Base-by-base conservation (phyloP, 2,113 vertebrate genomes). In the Gobio gobio region DNA sequence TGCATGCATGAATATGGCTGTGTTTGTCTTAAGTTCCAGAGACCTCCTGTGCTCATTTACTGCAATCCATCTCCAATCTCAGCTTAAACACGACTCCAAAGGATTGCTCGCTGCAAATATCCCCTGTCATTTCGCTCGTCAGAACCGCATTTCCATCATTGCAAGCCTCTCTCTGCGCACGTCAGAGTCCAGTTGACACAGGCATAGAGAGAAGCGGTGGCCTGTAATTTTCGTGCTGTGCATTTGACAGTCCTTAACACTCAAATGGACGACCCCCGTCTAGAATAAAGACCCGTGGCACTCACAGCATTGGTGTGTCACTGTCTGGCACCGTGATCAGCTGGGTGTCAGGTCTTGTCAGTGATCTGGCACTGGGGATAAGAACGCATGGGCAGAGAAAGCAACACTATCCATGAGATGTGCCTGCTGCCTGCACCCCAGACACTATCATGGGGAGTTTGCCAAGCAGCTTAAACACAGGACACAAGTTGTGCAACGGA, bases 341-440 rank as follows among this genome's bases (percentile, higher is more conserved):
- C 63, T 56, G 81, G 54, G 68, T 86, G 87, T 86, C 68, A 70
- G 58, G 82, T 83, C 81, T 47, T 33, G 82, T 86, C 66, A 83
- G 45, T 18, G 16, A 26, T 40, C 22, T 76, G 45, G 64, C 82
- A 36, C 43, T 33, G 75, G 45, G 78, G 36, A 66, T 24, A 73
- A n/a, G 68, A 72, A 51, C 13, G 29, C n/a, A 16, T 6, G 3
- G 13, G 63, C 10, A 33, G 24, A 26, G 75, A 83, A 64, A 43
- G 22, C 64, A 56, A 77, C 72, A 56, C 58, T 64, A 58, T 70
- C 72, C 58, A 59, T 40, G 61, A 78, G 45, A 83, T 33, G 26
- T 49, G n/a, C 9, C 47, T 68, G 80, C 54, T 78, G 22, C 10
- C 36, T 79, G 56, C 13, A 61, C 22, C 56, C 36, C n/a, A 26